A percentile compares a stretch with the other conserved stretches of the same genome.
phyloP scores from a whole-genome alignment of 2,113 vertebrate genomes.

The Grammomys surdaster region DNA sequence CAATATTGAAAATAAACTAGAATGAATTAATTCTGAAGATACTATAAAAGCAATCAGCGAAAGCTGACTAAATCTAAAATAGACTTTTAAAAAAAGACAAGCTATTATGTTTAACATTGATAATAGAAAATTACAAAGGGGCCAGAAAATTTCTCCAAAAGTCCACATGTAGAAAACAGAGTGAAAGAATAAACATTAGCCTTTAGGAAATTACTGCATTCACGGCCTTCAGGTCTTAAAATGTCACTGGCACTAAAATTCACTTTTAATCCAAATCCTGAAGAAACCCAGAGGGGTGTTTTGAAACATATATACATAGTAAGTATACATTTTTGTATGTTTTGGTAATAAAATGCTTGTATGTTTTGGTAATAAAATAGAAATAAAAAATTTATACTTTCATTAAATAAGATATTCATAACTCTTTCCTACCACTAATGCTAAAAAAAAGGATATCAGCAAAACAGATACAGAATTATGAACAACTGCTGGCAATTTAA shows the following conservation, averaged over 20 bases:
- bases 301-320: background rate
- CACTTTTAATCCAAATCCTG: constrained; percentile 10
- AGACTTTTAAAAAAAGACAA: background rate
- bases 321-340: background rate
- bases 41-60: constrained; percentile 25
- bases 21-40: constrained; percentile 24
- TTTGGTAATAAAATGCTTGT: constrained; percentile 38
- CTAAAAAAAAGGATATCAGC: background rate
- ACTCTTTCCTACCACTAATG: constrained; percentile 25
- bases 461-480: constrained; percentile 13
- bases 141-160: background rate
- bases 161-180: background rate
- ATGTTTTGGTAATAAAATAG: constrained; percentile 43
- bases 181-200: background rate
- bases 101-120: background rate
- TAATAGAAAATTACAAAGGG: background rate
- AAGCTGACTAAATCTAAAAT: background rate
- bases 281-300: background rate
- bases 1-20: constrained; percentile 14
- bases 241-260: background rate
- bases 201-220: background rate
- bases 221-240: constrained; percentile 18
- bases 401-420: background rate
- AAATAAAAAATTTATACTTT: background rate
- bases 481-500: background rate